Evolutionary conservation across 2,797 vertebrate species (phyloP).

Genomic region (Liasis olivaceus): DNA sequence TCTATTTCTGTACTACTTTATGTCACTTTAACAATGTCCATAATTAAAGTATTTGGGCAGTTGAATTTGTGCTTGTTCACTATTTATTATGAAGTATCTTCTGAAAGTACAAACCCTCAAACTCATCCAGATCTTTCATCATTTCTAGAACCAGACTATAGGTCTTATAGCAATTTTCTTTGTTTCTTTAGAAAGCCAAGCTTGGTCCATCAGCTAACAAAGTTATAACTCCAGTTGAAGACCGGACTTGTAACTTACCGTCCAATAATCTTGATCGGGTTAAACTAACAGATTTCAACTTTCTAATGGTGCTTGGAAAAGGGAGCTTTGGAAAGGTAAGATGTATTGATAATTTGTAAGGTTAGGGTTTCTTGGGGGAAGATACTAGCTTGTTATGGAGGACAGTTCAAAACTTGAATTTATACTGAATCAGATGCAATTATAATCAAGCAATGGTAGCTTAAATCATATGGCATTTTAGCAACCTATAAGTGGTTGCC

Average conservation of each 20-base stretch:
- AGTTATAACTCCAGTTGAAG: slow-evolving; percentile 88
- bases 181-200: slow-evolving; percentile 89
- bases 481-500: neutral
- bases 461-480: neutral
- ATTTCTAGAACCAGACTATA: neutral
- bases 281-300: slow-evolving; percentile 93
- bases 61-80: slow-evolving; percentile 33
- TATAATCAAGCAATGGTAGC: neutral
- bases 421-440: neutral
- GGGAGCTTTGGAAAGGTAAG: slow-evolving; percentile 98
- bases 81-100: slow-evolving; percentile 33
- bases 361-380: neutral
- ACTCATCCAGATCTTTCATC: neutral
- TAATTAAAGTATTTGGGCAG: slow-evolving; percentile 34
- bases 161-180: slow-evolving; percentile 53
- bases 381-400: neutral
- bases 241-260: slow-evolving; percentile 83
- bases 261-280: slow-evolving; percentile 91
- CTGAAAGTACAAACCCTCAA: slow-evolving; percentile 31
- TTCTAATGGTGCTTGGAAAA: slow-evolving; percentile 95
- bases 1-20: slow-evolving; percentile 45
- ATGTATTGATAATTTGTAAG: neutral
- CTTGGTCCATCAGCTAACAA: slow-evolving; percentile 92
- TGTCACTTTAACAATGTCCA: neutral
- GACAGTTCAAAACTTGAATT: neutral